Evolutionary conservation across 2,797 vertebrate genomes (phyloP).

Genomic region (Pantherophis vulpinus): DNA sequence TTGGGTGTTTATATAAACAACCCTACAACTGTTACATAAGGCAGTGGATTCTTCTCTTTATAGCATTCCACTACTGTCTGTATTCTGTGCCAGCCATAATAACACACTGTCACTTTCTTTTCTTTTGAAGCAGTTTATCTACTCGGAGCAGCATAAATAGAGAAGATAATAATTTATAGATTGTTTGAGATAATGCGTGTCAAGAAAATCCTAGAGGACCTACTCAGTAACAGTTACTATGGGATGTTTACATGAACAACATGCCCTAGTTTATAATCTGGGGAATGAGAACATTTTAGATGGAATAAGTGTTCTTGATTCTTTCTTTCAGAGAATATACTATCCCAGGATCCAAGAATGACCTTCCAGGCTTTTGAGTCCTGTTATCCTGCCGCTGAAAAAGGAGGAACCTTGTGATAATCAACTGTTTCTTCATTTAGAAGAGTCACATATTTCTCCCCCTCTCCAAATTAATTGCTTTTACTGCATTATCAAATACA

Average conservation of each 20-base stretch:
- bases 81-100: conserved; percentile 35
- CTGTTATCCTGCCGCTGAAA: conserved; percentile 48
- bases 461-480: background rate
- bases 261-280: conserved; percentile 17
- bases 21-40: conserved; percentile 62
- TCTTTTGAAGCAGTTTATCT: conserved; percentile 37
- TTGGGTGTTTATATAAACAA: conserved; percentile 58
- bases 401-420: background rate
- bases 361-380: conserved; percentile 49
- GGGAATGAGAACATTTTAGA: background rate
- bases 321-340: conserved; percentile 45
- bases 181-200: background rate
- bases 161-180: conserved; percentile 26
- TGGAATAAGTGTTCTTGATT: conserved; percentile 10
- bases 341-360: conserved; percentile 35
- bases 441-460: background rate
- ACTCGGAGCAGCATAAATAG: conserved; percentile 7
- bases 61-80: conserved; percentile 34
- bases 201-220: conserved; percentile 9
- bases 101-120: conserved; percentile 26
- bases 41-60: conserved; percentile 47
- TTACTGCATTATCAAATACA: background rate
- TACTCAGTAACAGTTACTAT: conserved; percentile 15
- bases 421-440: background rate
- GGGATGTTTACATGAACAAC: conserved; percentile 16